These are phyloP conservation scores for Andrena marginata DNA, from an alignment of 2,888 invertebrate genomes.

Conservation along the genomic window DNA sequence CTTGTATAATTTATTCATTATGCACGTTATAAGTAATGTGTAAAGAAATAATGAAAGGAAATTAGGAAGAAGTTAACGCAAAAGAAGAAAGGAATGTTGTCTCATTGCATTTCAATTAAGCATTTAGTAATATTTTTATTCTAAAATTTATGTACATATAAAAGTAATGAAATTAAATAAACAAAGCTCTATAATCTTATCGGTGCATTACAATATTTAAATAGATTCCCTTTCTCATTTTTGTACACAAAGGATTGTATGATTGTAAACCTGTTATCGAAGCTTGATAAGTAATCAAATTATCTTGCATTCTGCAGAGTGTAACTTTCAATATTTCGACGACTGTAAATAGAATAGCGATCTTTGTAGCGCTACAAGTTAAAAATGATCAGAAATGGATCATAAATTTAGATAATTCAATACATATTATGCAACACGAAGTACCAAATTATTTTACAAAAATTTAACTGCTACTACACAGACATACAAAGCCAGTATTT, in stretches of 20 bases:
- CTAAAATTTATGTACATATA: neutral
- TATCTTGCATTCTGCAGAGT: neutral
- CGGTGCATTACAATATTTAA: constrained; percentile 33
- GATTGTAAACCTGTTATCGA: neutral
- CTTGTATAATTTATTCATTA: neutral
- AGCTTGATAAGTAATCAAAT: constrained; percentile 5
- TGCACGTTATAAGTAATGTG: neutral
- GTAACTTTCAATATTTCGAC: neutral
- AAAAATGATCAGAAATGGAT: constrained; percentile 4
- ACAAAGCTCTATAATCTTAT: neutral
- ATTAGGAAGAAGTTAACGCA: neutral
- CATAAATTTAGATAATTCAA: neutral
- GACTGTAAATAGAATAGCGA: neutral
- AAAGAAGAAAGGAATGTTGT: constrained; percentile 11
- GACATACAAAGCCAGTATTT: constrained; percentile 56
- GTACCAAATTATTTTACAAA: constrained; percentile 30
- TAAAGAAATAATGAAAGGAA: neutral
- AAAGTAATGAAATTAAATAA: neutral
- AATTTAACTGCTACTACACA: constrained; percentile 43
- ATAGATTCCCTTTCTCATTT: constrained; percentile 1
- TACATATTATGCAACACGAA: neutral
- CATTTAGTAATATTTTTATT: constrained; percentile 2
- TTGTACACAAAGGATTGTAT: constrained; percentile 10
- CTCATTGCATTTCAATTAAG: neutral
- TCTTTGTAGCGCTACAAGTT: neutral